Evolutionary conservation across 2,888 invertebrate species (phyloP).

Genomic region (Microctonus hyperodae): DNA sequence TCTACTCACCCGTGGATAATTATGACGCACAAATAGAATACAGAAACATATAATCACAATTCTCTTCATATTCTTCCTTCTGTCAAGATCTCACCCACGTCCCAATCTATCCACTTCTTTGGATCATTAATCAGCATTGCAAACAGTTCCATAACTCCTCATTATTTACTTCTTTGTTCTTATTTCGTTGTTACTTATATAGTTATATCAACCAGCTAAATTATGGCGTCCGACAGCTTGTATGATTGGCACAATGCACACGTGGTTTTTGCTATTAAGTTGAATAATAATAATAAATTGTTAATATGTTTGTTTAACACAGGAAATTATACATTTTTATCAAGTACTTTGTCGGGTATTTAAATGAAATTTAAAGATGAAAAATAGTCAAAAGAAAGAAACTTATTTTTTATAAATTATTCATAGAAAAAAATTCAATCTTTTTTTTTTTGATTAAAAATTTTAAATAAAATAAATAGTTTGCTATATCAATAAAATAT

Average conservation of each 20-base stretch:
- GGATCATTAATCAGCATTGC: slow-evolving; percentile 46
- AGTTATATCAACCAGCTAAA: slow-evolving; percentile 42
- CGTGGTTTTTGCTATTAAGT: not conserved
- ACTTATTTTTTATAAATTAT: too few species aligned
- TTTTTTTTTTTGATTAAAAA: too few species aligned
- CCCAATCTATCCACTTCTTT: slow-evolving; percentile 39
- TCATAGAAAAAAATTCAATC: too few species aligned
- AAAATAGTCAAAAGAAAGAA: not conserved
- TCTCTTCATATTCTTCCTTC: slow-evolving; percentile 1
- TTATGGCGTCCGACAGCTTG: slow-evolving; percentile 42
- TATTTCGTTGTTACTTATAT: slow-evolving; percentile 20
- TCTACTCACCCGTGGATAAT: not conserved
- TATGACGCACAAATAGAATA: not conserved
- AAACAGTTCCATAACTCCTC: slow-evolving; percentile 44
- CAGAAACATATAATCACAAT: not conserved
- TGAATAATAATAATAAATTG: not conserved
- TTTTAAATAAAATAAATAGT: too few species aligned
- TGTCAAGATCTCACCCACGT: slow-evolving; percentile 35
- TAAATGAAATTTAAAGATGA: not conserved
- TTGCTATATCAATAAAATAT: too few species aligned
- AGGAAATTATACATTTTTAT: not conserved
- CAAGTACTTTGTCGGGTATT: not conserved
- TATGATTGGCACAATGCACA: slow-evolving; percentile 2
- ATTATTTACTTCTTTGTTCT: slow-evolving; percentile 31
- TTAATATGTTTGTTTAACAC: slow-evolving; percentile 6